Evolutionary conservation across 1,140 invertebrate genomes (phyloP).

Genomic region (Drosophila kurseongensis): DNA sequence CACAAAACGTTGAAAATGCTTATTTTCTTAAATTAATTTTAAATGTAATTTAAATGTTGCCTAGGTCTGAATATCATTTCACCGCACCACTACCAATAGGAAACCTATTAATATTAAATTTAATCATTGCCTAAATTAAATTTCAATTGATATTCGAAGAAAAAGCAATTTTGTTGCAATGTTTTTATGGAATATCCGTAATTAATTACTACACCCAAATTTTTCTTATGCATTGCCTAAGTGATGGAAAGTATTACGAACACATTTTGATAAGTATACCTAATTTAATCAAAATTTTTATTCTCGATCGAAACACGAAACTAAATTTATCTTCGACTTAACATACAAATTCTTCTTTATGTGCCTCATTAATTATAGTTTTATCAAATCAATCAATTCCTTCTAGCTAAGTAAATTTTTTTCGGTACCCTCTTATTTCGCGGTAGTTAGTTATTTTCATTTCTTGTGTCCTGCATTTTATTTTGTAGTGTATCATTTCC

Average conservation of each 20-base stretch:
- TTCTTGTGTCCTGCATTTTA: constrained; percentile 38
- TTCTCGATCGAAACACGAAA: constrained; percentile 14
- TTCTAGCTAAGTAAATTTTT: constrained; percentile 13
- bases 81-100: constrained; percentile 28
- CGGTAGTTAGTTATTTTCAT: constrained; percentile 14
- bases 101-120: constrained; percentile 19
- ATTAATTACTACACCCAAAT: constrained; percentile 51
- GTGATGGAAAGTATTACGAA: constrained; percentile 73
- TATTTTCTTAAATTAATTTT: constrained; percentile 70
- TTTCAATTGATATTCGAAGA: constrained; percentile 33
- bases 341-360: constrained; percentile 72
- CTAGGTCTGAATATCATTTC: constrained; percentile 57
- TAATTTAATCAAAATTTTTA: constrained; percentile 44
- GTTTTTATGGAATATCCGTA: constrained; percentile 47
- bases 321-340: constrained; percentile 21
- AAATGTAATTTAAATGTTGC: constrained; percentile 66
- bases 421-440: constrained; percentile 5
- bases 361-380: constrained; percentile 73
- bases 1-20: constrained; percentile 52
- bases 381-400: constrained; percentile 28
- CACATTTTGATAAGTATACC: constrained; percentile 38
- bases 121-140: constrained; percentile 17
- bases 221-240: constrained; percentile 37
- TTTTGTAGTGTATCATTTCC: constrained; percentile 56
- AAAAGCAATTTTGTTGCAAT: constrained; percentile 43